Conservation (phyloP, 2,888 invertebrate species). For the Byasa hedistus region DNA sequence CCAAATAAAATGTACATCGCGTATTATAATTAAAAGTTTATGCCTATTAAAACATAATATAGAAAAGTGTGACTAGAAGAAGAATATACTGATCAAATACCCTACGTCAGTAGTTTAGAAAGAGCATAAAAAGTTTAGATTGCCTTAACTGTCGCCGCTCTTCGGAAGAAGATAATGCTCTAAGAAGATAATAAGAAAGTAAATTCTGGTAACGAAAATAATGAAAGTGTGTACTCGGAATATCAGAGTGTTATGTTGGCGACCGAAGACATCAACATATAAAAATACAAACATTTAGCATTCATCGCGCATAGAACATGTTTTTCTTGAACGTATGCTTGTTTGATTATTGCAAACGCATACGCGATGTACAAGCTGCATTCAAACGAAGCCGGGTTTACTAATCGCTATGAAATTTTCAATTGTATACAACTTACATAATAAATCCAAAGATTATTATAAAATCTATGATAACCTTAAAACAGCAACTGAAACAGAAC, state of each 20-base stretch:
- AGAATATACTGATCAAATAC: no score
- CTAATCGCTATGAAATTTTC: neutral
- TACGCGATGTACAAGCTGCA: neutral
- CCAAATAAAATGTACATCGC: no score
- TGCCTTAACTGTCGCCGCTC: no score
- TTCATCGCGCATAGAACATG: constrained; percentile 1
- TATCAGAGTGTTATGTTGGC: no score
- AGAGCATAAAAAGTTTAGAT: no score
- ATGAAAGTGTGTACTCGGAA: no score
- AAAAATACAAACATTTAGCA: constrained; percentile 18
- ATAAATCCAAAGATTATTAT: neutral
- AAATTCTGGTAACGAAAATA: neutral
- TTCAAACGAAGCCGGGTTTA: neutral
- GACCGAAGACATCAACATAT: neutral
- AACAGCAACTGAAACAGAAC: neutral
- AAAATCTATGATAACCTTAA: neutral
- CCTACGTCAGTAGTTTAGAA: no score
- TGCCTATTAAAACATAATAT: no score
- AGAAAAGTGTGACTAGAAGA: no score
- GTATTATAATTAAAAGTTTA: no score
- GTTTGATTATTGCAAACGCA: constrained; percentile 3
- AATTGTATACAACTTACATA: neutral
- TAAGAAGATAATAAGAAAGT: neutral
- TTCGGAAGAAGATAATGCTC: no score
- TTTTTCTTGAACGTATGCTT: constrained; percentile 7